Base-by-base conservation (phyloP, 2,113 vertebrate genomes). In the Zingel zingel region DNA sequence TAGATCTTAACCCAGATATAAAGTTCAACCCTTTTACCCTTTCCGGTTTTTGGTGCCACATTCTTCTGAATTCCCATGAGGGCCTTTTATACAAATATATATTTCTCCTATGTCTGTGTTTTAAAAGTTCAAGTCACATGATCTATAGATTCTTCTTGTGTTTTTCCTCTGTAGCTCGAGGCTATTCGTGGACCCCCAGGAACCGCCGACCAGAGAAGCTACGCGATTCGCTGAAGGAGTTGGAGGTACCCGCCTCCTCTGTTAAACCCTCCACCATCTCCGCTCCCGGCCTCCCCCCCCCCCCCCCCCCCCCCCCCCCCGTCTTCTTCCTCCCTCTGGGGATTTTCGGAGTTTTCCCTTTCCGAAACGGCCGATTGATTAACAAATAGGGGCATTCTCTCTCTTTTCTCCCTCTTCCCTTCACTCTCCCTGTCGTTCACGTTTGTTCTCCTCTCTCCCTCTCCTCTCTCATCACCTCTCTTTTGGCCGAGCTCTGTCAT, bases 121-220 rank as follows among this genome's bases (percentile, higher is more conserved):
- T 43, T 75, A 71, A 83, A 80, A 79, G 72, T 82, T 81, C 6
- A 19, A 48, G 87, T 89, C 86, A 88, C 89, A 85, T 88, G 84
- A 90, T 79, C 82, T 86, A 45, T 21, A 23, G 21, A 66, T 58
- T 82, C 51, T 66, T 74, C 74, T 81, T 18, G 23, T 91, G 51
- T 85, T 87, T 82, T 83, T 9, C 62, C 36, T 75, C 58, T 18
- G 75, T 90, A 99, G 98, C 95, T 93, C 96, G 96, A 92, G 97
- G 97, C 94, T 97, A 96, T 94, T 94, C 95, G 56, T 98, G 98
- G 98, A 95, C 95, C 64, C 96, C 97, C 91, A 97, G 93, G 95
- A 97, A 96, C 90, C 97, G 94, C 88, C 94, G 97, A 57, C 95
- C 96, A 3, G 97, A 98, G 94, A 99, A 96, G 94, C 96, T 99